Evolutionary conservation across 2,797 vertebrate genomes (phyloP), one percentile per base, ranked within the genome.

Genomic region (Lutjanus campechanus): DNA sequence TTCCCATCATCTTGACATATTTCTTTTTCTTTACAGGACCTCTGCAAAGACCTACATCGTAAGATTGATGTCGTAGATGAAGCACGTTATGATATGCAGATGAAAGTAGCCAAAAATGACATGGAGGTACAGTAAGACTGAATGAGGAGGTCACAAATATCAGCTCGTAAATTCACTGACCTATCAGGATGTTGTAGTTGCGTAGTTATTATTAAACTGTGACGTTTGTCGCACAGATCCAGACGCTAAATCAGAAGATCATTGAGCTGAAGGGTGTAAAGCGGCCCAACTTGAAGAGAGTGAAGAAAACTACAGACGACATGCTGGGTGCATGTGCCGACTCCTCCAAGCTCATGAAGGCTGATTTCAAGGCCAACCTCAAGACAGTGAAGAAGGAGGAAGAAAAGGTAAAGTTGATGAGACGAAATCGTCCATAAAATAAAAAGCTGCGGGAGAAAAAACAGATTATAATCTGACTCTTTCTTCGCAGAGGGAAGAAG

Each of bases 371-470:
- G 74, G 95, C 81, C 73, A 96, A 95, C 69, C 94, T 96, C 0
- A 96, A 96, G 89, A 96, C 96, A 4, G 96, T 96, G 69, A 96
- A 96, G 89, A 96, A 96, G 84, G 96, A 96, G 36, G 96, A 96
- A 0, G 96, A 96, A 81, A 96, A 96, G 94, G 95, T 95, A 73
- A 79, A 49, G 29, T 2, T 29, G 11, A 11, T 20, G 41, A 43
- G 5, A 53, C 11, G 3, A 68, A 36, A 49, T 6, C 8, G 2
- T 25, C 0, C 7, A n/a, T 0, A 22, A 54, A 13, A 9, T 17
- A 11, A 22, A 3, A 55, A 51, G n/a, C 1, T 7, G 41, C 1
- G 1, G 13, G 0, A 15, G 0, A 13, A 19, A 49, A 19, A 59
- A 3, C 0, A 1, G 4, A 36, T 63, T 7, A 20, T 8, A 65